Conservation (phyloP, 2,797 vertebrate species). For the Threskiornis aethiopicus region DNA sequence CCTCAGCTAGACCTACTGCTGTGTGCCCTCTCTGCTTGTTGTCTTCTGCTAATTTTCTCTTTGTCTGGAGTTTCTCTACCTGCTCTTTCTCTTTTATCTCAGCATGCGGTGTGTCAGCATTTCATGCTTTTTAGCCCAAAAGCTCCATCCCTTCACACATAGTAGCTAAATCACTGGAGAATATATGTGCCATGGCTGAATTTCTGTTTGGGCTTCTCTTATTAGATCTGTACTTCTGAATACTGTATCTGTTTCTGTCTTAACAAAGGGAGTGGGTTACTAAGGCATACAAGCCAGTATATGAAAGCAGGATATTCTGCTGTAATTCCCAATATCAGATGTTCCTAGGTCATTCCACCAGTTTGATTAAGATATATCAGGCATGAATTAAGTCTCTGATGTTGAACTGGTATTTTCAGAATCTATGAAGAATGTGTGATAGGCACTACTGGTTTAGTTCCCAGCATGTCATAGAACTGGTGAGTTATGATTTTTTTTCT, state of each 20-base stretch:
- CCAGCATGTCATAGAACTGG: neutral
- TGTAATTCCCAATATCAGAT: neutral
- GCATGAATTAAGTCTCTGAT: neutral
- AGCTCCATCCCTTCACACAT: neutral
- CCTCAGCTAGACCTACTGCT: neutral
- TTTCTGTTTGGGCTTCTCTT: neutral
- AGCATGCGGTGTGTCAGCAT: neutral
- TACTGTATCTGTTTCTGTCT: neutral
- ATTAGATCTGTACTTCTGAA: neutral
- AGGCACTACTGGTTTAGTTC: neutral
- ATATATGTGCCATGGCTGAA: accelerated
- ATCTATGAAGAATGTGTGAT: neutral
- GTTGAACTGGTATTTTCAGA: neutral
- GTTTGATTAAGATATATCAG: neutral
- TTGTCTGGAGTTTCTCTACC: neutral
- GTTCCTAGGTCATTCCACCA: neutral
- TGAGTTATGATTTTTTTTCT: neutral
- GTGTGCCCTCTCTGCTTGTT: neutral
- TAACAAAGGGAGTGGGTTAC: neutral
- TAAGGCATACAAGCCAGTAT: neutral
- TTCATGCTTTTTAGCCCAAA: neutral
- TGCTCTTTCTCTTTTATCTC: neutral
- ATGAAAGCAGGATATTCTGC: neutral
- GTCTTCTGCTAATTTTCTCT: neutral
- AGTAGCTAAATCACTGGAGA: neutral